Percentiles rank a stretch among this genome's conserved stretches.
Conservation (phyloP, 2,113 vertebrate genomes). For the Carassius auratus region DNA sequence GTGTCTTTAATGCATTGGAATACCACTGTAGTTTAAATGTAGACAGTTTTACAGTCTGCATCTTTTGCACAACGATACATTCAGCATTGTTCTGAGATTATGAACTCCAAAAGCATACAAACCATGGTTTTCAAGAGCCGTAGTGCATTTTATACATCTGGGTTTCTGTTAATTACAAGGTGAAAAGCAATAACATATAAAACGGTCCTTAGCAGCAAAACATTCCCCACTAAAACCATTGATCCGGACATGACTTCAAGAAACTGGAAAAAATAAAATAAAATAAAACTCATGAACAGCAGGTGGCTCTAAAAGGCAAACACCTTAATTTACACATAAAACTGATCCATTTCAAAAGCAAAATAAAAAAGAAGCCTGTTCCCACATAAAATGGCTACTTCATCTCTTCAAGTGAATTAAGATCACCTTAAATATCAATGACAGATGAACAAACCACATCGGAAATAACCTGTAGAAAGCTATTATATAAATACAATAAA, state of each 20-base stretch:
- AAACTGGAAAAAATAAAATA: neutral
- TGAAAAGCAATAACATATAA: slow-evolving; percentile 42
- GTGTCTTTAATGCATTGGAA: neutral
- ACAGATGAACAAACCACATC: slow-evolving; percentile 63
- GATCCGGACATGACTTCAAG: slow-evolving; percentile 41
- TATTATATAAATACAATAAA: slow-evolving; percentile 95
- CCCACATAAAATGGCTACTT: slow-evolving; percentile 67
- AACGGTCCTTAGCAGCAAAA: slow-evolving; percentile 60
- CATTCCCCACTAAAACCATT: slow-evolving; percentile 52
- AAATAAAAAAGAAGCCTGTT: slow-evolving; percentile 64
- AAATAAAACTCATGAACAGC: slow-evolving; percentile 57
- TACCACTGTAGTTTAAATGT: neutral
- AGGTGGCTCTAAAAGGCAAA: slow-evolving; percentile 49
- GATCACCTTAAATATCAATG: slow-evolving; percentile 65
- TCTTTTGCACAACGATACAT: slow-evolving; percentile 25
- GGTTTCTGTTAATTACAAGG: neutral
- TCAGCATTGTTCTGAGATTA: slow-evolving; percentile 8
- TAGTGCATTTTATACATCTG: slow-evolving; percentile 27
- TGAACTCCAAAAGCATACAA: slow-evolving; percentile 1
- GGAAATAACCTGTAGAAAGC: slow-evolving; percentile 72
- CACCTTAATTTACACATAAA: slow-evolving; percentile 58
- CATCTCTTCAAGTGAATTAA: slow-evolving; percentile 63
- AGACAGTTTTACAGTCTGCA: slow-evolving; percentile 7
- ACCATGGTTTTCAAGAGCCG: slow-evolving; percentile 5
- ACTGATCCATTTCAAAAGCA: slow-evolving; percentile 61